These are phyloP conservation scores for Bellardia bayeri DNA, from an alignment of 2,888 invertebrate genomes.

Conservation along the genomic window DNA sequence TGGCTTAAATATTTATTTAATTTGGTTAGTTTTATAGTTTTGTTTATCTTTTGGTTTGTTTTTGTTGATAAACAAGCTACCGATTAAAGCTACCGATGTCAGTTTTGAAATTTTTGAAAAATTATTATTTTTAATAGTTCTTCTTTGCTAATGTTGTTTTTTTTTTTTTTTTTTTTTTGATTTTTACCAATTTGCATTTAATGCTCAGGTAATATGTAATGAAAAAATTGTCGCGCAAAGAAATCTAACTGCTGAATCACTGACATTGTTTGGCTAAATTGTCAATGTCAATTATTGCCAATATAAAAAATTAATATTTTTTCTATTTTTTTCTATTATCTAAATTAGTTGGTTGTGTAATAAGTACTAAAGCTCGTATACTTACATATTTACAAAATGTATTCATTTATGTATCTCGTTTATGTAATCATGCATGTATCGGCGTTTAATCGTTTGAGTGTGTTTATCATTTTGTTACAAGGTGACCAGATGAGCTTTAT, in stretches of 20 bases:
- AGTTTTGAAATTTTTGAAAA: not conserved
- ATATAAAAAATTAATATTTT: constrained; percentile 30
- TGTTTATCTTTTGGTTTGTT: not conserved
- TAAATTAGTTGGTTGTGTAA: constrained; percentile 28
- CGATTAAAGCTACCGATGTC: not conserved
- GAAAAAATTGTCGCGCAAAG: not conserved
- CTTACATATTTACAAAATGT: not conserved
- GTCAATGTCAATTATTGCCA: constrained; percentile 61
- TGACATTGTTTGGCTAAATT: constrained; percentile 48
- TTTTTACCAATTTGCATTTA: not conserved
- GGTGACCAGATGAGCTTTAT: not conserved
- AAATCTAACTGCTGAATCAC: constrained; percentile 48
- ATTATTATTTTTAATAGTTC: not conserved
- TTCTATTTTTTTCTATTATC: constrained; percentile 19
- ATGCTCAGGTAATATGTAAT: not conserved
- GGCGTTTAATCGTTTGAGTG: not conserved
- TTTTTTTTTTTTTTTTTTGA: too few relatives aligned
- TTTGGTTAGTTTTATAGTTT: not conserved
- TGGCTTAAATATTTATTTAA: constrained; percentile 26
- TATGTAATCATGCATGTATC: constrained; percentile 21
- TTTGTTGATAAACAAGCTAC: not conserved
- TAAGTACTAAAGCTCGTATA: constrained; percentile 7
- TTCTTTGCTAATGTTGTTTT: not conserved
- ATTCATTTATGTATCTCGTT: not conserved
- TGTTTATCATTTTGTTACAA: constrained; percentile 14